Percentiles rank a stretch among this genome's conserved stretches.
Evolutionary conservation across 1,140 invertebrate genomes (phyloP).

Genomic region (Fopius arisanus): DNA sequence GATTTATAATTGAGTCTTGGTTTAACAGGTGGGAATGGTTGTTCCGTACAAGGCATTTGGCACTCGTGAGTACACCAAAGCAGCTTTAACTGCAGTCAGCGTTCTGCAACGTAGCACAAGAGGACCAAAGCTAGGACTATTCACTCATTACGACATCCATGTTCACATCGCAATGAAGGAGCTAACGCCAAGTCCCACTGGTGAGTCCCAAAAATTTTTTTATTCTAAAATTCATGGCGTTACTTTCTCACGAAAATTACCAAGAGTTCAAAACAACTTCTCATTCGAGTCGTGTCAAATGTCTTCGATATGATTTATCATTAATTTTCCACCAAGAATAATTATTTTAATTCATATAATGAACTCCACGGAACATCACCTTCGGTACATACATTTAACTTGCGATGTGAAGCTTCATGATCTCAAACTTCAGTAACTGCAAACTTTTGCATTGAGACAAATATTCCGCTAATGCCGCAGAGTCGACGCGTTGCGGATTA

Average conservation of each 20-base stretch:
- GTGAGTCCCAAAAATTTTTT: slow-evolving; percentile 64
- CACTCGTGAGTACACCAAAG: slow-evolving; percentile 76
- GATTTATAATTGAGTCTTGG: slow-evolving; percentile 21
- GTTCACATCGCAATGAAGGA: slow-evolving; percentile 76
- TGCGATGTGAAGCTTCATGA: too few species aligned
- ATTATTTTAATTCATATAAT: too few species aligned
- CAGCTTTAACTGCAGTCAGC: slow-evolving; percentile 73
- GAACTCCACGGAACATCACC: too few species aligned
- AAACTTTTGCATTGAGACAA: too few species aligned
- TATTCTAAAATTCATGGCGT: not conserved
- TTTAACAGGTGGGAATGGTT: slow-evolving; percentile 72
- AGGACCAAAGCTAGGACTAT: slow-evolving; percentile 70
- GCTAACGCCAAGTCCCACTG: slow-evolving; percentile 80
- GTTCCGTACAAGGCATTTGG: slow-evolving; percentile 81
- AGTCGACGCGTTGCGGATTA: too few species aligned
- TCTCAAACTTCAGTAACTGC: too few species aligned
- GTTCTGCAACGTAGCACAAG: slow-evolving; percentile 66
- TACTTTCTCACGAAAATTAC: not conserved
- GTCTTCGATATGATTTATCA: too few species aligned
- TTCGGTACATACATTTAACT: too few species aligned
- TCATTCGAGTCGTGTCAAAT: too few species aligned
- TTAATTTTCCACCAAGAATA: too few species aligned
- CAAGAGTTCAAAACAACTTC: not conserved
- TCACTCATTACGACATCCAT: slow-evolving; percentile 74
- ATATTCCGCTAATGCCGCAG: too few species aligned